Percentiles rank a stretch among this genome's conserved stretches.
phyloP scores from a whole-genome alignment of 2,888 invertebrate species.

The Girardia tigrina region DNA sequence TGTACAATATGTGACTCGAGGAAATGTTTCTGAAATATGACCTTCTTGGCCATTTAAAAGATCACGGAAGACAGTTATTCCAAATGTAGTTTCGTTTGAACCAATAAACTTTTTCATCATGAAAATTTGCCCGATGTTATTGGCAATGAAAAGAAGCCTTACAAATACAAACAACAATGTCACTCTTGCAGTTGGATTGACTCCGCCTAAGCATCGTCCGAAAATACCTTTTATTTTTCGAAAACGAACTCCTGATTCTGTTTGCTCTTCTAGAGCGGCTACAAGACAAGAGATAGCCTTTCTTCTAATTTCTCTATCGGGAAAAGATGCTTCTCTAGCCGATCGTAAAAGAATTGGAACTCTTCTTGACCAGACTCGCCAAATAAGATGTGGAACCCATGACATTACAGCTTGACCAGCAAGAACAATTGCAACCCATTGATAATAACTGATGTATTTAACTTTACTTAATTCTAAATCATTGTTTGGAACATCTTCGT shows the following conservation, averaged over 20 bases:
- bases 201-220: conserved; percentile 28
- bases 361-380: conserved; percentile 35
- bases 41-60: conserved; percentile 33
- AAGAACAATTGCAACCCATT: conserved; percentile 37
- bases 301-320: conserved; percentile 33
- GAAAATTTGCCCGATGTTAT: conserved; percentile 35
- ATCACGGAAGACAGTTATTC: conserved; percentile 29
- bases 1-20: conserved; percentile 36
- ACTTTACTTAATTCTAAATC: conserved; percentile 29
- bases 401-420: conserved; percentile 36
- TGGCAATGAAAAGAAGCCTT: conserved; percentile 36
- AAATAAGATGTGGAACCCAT: conserved; percentile 36
- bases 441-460: conserved; percentile 35
- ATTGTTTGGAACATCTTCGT: conserved; percentile 29
- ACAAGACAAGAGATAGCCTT: conserved; percentile 37
- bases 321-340: conserved; percentile 34
- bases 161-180: conserved; percentile 34
- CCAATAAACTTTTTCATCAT: conserved; percentile 36
- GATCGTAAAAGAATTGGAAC: conserved; percentile 36
- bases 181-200: conserved; percentile 31
- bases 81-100: conserved; percentile 33
- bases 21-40: conserved; percentile 36
- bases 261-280: conserved; percentile 37
- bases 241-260: conserved; percentile 33
- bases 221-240: conserved; percentile 34